phyloP scores from a whole-genome alignment of 2,888 invertebrate genomes.

The Steromphala cineraria region DNA sequence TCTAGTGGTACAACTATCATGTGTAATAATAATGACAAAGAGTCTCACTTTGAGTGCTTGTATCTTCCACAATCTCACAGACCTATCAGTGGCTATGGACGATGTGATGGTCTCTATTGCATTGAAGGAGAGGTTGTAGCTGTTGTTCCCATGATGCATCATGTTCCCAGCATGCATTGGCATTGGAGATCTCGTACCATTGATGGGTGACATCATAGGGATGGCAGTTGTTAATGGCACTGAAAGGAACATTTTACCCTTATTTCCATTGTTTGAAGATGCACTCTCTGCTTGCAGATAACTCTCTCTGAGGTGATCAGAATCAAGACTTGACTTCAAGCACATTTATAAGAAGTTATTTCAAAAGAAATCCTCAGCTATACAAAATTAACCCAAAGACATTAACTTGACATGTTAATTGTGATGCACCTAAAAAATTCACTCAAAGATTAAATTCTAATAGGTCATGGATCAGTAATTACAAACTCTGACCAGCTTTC shows the following conservation, averaged over 20 bases:
- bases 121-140: constrained; percentile 39
- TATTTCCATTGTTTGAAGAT: not conserved
- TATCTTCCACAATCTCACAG: constrained; percentile 69
- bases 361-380: no score
- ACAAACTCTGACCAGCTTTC: no score
- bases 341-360: no score
- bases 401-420: no score
- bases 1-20: no score
- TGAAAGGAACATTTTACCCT: not conserved
- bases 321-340: no score
- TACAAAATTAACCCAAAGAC: no score
- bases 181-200: not conserved
- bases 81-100: constrained; percentile 66
- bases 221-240: not conserved
- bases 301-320: no score
- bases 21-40: not conserved
- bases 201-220: not conserved
- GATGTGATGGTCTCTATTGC: constrained; percentile 58
- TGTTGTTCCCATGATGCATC: not conserved
- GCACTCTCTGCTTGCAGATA: not conserved
- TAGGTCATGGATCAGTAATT: no score
- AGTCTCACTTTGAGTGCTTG: constrained; percentile 64
- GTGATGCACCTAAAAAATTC: no score
- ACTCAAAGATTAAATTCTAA: no score
- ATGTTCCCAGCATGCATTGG: not conserved